Percentiles rank a stretch among this genome's conserved stretches.
These are phyloP conservation scores for Subacronicta megacephala DNA, from an alignment of 2,888 invertebrate species.

Conservation along the genomic window DNA sequence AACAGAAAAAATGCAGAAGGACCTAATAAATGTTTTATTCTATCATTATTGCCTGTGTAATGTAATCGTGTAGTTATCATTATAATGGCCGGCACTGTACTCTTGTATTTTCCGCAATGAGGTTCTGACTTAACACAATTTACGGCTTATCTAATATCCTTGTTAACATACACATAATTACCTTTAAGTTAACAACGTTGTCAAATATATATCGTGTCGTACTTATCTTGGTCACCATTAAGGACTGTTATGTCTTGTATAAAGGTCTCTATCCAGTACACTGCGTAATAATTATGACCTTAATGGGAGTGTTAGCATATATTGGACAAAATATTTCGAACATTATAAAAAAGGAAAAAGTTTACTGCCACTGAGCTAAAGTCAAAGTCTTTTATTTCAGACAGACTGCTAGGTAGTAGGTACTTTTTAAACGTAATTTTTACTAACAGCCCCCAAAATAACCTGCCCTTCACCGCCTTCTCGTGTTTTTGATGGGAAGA, in stretches of 20 bases:
- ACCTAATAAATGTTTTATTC: too few species aligned
- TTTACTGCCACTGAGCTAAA: too few species aligned
- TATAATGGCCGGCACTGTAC: background rate
- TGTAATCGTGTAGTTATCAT: background rate
- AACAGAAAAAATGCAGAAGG: too few species aligned
- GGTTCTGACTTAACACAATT: conserved; percentile 20
- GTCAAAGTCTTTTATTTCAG: too few species aligned
- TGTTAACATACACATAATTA: conserved; percentile 56
- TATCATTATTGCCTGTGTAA: background rate
- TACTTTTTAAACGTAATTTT: too few species aligned
- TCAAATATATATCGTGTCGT: conserved; percentile 34
- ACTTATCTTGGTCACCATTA: conserved; percentile 55
- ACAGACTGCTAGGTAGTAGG: too few species aligned
- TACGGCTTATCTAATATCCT: conserved; percentile 41
- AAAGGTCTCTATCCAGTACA: conserved; percentile 7
- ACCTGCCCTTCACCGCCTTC: too few species aligned
- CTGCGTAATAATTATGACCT: background rate
- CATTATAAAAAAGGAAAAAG: too few species aligned
- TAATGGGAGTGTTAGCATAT: too few species aligned
- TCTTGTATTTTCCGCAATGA: conserved; percentile 3
- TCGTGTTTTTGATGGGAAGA: too few species aligned
- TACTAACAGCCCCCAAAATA: too few species aligned
- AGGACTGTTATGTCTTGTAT: conserved; percentile 61
- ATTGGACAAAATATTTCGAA: too few species aligned
- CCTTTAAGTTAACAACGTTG: conserved; percentile 44